Percentiles rank a stretch among this genome's conserved stretches.
These are phyloP conservation scores for Xenentodon cancila DNA, from an alignment of 2,797 vertebrate species.

Conservation along the genomic window DNA sequence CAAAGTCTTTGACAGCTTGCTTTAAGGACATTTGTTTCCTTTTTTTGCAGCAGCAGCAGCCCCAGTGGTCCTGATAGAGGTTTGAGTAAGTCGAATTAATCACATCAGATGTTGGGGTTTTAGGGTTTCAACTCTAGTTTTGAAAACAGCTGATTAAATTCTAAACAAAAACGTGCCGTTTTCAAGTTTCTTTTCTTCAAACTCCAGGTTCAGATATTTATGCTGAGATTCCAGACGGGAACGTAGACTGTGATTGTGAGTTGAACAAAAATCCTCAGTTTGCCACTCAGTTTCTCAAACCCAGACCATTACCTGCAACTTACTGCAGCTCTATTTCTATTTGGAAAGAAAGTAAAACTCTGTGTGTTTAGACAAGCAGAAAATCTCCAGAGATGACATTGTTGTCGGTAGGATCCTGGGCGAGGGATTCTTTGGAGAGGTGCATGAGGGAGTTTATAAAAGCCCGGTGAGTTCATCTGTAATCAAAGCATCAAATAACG, in stretches of 20 bases:
- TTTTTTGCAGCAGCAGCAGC: constrained; percentile 17
- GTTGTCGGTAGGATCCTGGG: constrained; percentile 89
- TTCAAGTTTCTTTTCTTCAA: not conserved
- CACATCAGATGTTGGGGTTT: not conserved
- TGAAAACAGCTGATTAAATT: not conserved
- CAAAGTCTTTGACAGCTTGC: too few species aligned
- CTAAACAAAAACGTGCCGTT: too few species aligned
- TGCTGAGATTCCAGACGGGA: constrained; percentile 86
- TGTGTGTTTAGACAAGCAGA: constrained; percentile 72
- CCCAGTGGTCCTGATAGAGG: not conserved
- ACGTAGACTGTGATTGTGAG: constrained; percentile 55
- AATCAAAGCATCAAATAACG: too few species aligned
- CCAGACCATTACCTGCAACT: too few species aligned
- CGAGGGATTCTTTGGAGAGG: constrained; percentile 94
- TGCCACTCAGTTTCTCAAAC: not conserved
- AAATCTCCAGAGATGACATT: constrained; percentile 82
- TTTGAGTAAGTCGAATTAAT: constrained; percentile 12
- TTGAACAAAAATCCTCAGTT: not conserved
- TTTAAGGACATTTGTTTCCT: not conserved
- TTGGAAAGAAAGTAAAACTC: not conserved
- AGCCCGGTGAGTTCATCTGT: constrained; percentile 80
- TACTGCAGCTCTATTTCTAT: too few species aligned
- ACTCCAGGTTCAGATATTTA: constrained; percentile 91
- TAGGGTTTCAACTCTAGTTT: not conserved
- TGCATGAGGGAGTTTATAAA: constrained; percentile 90